Conservation (phyloP, 2,888 invertebrate genomes). For the Epirrita christyi region DNA sequence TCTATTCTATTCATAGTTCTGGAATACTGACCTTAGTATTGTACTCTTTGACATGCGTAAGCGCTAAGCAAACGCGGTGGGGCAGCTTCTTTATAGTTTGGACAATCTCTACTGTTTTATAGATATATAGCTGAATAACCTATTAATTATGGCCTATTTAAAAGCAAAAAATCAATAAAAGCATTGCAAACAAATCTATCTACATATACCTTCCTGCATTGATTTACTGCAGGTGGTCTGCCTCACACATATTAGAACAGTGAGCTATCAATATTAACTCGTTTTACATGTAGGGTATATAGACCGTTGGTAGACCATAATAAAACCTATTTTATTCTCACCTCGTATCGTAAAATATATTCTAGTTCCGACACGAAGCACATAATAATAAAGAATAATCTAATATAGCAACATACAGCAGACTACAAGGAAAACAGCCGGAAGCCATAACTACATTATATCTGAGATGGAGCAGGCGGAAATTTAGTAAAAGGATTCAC, state of each 20-base stretch:
- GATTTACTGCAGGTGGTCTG: not conserved
- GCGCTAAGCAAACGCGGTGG: too few species aligned
- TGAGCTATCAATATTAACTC: not conserved
- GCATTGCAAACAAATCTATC: not conserved
- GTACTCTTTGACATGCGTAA: too few species aligned
- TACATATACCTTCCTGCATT: not conserved
- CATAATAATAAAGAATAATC: conserved; percentile 34
- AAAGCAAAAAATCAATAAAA: not conserved
- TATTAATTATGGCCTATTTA: too few species aligned
- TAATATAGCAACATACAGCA: conserved; percentile 43
- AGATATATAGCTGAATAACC: too few species aligned
- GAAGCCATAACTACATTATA: conserved; percentile 32
- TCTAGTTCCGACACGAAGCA: not conserved
- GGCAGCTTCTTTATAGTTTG: too few species aligned
- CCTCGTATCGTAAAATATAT: not conserved
- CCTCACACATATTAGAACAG: not conserved
- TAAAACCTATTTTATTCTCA: conserved; percentile 3
- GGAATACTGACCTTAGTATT: too few species aligned
- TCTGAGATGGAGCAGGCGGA: conserved; percentile 31
- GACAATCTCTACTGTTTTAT: too few species aligned
- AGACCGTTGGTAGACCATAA: too few species aligned
- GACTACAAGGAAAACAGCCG: conserved; percentile 43
- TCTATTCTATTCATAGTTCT: too few species aligned
- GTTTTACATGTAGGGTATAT: not conserved
- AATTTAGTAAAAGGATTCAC: conserved; percentile 39